phyloP scores from a whole-genome alignment of 92 coral and sea anemone species.

The Pocillopora grandis region DNA sequence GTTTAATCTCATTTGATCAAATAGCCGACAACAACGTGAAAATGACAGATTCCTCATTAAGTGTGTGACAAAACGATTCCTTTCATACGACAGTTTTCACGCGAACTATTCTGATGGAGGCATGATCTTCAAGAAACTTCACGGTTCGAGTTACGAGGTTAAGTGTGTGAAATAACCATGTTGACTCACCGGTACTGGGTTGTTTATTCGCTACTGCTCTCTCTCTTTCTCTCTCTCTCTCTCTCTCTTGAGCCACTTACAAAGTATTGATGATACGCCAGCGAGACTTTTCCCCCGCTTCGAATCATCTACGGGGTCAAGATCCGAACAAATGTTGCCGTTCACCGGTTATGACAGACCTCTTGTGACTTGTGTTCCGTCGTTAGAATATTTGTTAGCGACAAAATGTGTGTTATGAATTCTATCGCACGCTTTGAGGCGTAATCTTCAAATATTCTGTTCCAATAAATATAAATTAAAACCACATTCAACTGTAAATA shows the following conservation, averaged over 20 bases:
- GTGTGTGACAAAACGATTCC: slow-evolving; percentile 9
- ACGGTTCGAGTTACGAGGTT: slow-evolving; percentile 22
- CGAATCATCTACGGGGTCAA: slow-evolving; percentile 72
- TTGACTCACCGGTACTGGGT: slow-evolving; percentile 50
- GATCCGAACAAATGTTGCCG: slow-evolving; percentile 44
- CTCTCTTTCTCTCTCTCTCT: slow-evolving; percentile 23
- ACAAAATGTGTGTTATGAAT: slow-evolving; percentile 47
- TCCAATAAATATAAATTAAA: slow-evolving; percentile 73
- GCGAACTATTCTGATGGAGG: neutral
- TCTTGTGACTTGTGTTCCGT: slow-evolving; percentile 47
- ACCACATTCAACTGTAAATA: slow-evolving; percentile 78
- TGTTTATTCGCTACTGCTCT: slow-evolving; percentile 32
- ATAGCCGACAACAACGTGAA: slow-evolving; percentile 86
- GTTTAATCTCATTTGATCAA: slow-evolving; percentile 91
- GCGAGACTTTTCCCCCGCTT: slow-evolving; percentile 24
- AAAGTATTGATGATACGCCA: slow-evolving; percentile 31
- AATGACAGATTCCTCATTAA: slow-evolving; percentile 61
- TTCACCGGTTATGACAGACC: slow-evolving; percentile 25
- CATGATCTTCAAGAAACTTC: neutral
- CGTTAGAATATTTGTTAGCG: slow-evolving; percentile 38
- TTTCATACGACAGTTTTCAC: slow-evolving; percentile 2
- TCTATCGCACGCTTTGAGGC: slow-evolving; percentile 70
- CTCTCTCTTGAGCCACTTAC: slow-evolving; percentile 39
- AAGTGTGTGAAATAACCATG: slow-evolving; percentile 34
- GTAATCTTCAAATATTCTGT: slow-evolving; percentile 65